Evolutionary conservation across 1,140 invertebrate species (phyloP).

Genomic region (Halotydeus destructor): DNA sequence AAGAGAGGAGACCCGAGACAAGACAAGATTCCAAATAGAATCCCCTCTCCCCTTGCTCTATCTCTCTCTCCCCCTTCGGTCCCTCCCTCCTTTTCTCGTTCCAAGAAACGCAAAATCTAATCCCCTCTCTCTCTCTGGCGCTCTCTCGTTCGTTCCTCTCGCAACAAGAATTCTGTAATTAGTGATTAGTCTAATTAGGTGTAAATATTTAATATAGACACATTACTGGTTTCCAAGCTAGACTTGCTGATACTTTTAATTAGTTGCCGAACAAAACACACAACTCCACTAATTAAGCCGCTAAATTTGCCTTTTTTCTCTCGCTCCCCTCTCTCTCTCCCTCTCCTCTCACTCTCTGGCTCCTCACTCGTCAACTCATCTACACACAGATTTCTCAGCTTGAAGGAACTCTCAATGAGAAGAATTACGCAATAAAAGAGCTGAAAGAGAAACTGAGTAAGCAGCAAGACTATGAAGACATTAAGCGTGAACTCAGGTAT

Average conservation of each 20-base stretch:
- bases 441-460: constrained; percentile 60
- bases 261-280: not conserved
- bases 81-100: no score
- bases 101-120: no score
- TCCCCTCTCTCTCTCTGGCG: no score
- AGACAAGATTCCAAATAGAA: no score
- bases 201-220: not conserved
- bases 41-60: no score
- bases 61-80: no score
- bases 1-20: no score
- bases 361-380: no score
- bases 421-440: constrained; percentile 56
- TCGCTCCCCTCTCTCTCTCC: no score
- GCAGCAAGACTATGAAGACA: constrained; percentile 70
- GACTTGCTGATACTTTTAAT: not conserved
- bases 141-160: no score
- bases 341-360: constrained; percentile 2
- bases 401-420: constrained; percentile 67
- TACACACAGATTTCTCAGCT: constrained; percentile 48
- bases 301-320: constrained; percentile 3
- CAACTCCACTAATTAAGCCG: not conserved
- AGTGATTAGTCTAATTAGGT: no score
- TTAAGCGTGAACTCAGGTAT: constrained; percentile 59
- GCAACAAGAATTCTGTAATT: no score
- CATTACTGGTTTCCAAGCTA: not conserved